These are phyloP conservation scores for Nudaria mundana DNA, from an alignment of 2,888 invertebrate species.

Conservation along the genomic window DNA sequence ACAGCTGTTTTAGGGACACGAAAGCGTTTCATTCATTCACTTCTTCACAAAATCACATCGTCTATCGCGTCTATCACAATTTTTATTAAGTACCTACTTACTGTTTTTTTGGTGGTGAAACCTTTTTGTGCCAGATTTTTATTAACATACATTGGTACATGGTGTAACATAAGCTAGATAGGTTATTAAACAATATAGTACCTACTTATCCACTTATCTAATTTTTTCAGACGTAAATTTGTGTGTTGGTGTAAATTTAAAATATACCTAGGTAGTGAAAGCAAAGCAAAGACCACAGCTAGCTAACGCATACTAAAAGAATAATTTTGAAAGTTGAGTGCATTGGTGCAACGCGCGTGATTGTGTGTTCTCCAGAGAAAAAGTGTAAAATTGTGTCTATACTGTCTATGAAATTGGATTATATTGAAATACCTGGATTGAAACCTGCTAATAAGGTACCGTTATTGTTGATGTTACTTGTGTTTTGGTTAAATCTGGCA, in stretches of 20 bases:
- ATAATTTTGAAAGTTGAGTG: constrained; percentile 25
- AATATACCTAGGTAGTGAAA: too few relatives aligned
- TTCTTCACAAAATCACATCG: too few relatives aligned
- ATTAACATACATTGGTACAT: constrained; percentile 10
- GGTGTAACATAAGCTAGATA: too few relatives aligned
- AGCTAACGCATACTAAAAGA: too few relatives aligned
- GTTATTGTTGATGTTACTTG: constrained; percentile 21
- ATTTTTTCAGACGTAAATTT: constrained; percentile 11
- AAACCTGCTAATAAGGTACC: constrained; percentile 59
- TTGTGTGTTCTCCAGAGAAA: constrained; percentile 39
- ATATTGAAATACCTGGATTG: constrained; percentile 55
- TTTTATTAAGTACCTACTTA: background rate
- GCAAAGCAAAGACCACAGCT: too few relatives aligned
- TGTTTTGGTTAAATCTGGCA: too few relatives aligned
- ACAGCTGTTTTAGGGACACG: constrained; percentile 72
- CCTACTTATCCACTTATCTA: constrained; percentile 2
- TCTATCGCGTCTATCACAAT: too few relatives aligned
- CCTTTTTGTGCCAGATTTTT: constrained; percentile 10
- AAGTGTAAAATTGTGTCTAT: constrained; percentile 45
- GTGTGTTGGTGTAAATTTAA: constrained; percentile 9
- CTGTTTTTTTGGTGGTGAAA: constrained; percentile 14
- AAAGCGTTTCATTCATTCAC: constrained; percentile 29
- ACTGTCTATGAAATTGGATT: constrained; percentile 59
- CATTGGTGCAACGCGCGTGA: constrained; percentile 39
- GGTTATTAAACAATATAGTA: too few relatives aligned